Evolutionary conservation across 2,888 invertebrate species (phyloP).

Genomic region (Melanotus villosus): DNA sequence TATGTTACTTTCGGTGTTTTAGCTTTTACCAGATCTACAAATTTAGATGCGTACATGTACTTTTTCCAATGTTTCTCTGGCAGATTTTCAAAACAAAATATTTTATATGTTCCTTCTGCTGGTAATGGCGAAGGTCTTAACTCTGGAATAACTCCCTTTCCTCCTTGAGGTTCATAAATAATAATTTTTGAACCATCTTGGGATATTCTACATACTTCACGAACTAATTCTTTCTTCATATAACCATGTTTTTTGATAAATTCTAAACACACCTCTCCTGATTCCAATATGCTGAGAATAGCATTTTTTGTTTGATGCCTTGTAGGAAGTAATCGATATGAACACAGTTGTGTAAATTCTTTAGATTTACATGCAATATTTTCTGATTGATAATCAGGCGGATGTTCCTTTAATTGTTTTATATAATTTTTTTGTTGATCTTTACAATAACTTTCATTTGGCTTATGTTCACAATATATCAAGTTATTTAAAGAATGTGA

Average conservation of each 20-base stretch:
- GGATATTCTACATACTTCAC: conserved; percentile 90
- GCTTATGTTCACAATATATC: no score
- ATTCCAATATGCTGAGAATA: conserved; percentile 83
- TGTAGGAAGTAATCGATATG: conserved; percentile 83
- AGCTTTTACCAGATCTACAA: conserved; percentile 90
- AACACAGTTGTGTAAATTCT: conserved; percentile 73
- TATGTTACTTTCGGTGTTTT: conserved; percentile 95
- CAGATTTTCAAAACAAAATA: conserved; percentile 85
- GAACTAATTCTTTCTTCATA: conserved; percentile 78
- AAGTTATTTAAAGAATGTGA: no score
- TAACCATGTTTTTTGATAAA: conserved; percentile 83
- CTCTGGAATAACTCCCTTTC: conserved; percentile 73
- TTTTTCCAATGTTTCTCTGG: conserved; percentile 93
- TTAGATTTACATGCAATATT: conserved; percentile 1
- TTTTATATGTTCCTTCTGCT: conserved; percentile 75
- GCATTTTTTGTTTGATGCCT: conserved; percentile 90
- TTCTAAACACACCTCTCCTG: conserved; percentile 88
- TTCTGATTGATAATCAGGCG: neutral
- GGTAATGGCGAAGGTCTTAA: conserved; percentile 75
- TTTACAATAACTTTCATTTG: no score
- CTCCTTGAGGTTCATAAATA: conserved; percentile 74
- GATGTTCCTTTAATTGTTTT: no score
- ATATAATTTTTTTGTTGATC: no score
- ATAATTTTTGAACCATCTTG: conserved; percentile 84
- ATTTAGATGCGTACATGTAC: conserved; percentile 90